Evolutionary conservation across 2,888 invertebrate genomes (phyloP), one percentile per base, ranked within the genome.

Genomic region (Drosophila nr. perissopoda): DNA sequence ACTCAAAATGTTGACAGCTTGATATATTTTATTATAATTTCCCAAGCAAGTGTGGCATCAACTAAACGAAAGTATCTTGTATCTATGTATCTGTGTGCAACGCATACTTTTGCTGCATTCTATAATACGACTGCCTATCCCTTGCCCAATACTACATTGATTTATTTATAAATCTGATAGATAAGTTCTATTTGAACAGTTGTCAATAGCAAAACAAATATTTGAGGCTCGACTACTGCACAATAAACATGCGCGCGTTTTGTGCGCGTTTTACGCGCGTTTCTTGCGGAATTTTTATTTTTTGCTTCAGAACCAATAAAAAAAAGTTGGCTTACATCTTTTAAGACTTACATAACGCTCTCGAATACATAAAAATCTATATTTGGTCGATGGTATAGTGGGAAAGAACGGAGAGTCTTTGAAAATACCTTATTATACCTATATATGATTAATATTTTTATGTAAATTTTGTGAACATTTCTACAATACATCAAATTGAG

Each of bases 11-110:
- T 71, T 87, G 87, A 87, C 90, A 87, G 80, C 87, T 87, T 87
- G 90, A 88, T 90, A 89, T 86, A 87, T 90, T 87, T 90, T 87
- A 90, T 88, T 89, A 89, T 88, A 90, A 90, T 90, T 83, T 80
- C 72, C 38, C 53, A 10, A 21, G 79, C 75, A 75, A 78, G 77
- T 79, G 76, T 71, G 76, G 40, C 25, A 45, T 59, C 45, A 65
- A 73, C 64, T 52, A 70, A 54, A 38, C 63, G 42, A 63, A 60
- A 70, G 80, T 74, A 60, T 74, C 61, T 69, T 58, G 66, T 79
- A 57, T 74, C 61, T 65, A 48, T 53, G 63, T 33, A 53, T 42
- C 57, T 70, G 42, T 54, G 73, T 40, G 45, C 25, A 42, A 42
- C 51, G 67, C 63, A 72, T 80, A 53, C 45, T 45, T 66, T 70